phyloP scores from a whole-genome alignment of 2,888 invertebrate species.

The Ornithoptera alexandrae region DNA sequence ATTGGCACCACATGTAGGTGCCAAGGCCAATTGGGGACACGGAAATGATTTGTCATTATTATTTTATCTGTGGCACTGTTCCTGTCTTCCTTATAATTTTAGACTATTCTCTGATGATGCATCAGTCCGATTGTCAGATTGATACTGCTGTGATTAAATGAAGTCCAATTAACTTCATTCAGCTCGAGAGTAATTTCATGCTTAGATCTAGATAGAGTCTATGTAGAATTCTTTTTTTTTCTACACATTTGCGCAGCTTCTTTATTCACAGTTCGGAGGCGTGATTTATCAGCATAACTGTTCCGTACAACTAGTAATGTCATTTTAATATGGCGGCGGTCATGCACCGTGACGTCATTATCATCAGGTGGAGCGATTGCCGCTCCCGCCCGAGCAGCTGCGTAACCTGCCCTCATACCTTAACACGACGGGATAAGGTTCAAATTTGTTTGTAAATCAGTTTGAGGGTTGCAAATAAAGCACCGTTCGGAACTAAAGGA shows the following conservation, averaged over 20 bases:
- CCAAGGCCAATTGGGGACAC: too few species aligned
- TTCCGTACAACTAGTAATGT: constrained; percentile 68
- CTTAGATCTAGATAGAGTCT: too few species aligned
- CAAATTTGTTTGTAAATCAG: constrained; percentile 1
- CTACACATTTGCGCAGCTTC: constrained; percentile 24
- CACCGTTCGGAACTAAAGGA: constrained; percentile 37
- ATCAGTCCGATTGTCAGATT: too few species aligned
- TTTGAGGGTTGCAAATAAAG: constrained; percentile 14
- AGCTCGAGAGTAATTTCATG: too few species aligned
- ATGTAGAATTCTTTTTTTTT: not conserved
- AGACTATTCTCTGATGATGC: too few species aligned
- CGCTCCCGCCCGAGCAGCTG: constrained; percentile 17
- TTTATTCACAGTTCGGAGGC: constrained; percentile 41
- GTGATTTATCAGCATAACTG: constrained; percentile 66
- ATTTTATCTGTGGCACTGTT: too few species aligned
- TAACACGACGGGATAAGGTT: constrained; percentile 26
- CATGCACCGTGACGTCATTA: constrained; percentile 74
- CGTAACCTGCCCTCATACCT: constrained; percentile 18
- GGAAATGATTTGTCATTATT: too few species aligned
- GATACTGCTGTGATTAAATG: too few species aligned
- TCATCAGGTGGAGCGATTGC: constrained; percentile 42
- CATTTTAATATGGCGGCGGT: constrained; percentile 69
- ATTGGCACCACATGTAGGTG: too few species aligned
- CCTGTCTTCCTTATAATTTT: too few species aligned
- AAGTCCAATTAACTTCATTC: too few species aligned